Percentiles rank a stretch among this genome's conserved stretches.
Conservation (phyloP, 2,113 vertebrate genomes). For the Atractosteus spatula region DNA sequence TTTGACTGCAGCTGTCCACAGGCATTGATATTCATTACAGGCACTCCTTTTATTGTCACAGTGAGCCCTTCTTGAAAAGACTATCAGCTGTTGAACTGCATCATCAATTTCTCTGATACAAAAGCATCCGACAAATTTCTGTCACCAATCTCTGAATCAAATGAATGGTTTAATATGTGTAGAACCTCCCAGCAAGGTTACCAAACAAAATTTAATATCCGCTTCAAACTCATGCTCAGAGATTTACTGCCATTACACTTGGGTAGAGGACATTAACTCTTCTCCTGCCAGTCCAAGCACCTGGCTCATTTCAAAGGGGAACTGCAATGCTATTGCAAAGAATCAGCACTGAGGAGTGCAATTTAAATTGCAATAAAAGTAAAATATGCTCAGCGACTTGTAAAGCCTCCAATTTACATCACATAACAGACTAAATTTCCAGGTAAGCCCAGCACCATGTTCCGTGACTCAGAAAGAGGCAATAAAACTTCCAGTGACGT, state of each 20-base stretch:
- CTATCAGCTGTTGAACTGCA: neutral
- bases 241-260: neutral
- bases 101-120: slow-evolving; percentile 19
- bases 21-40: slow-evolving; percentile 56
- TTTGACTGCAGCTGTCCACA: no score
- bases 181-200: slow-evolving; percentile 2
- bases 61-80: slow-evolving; percentile 15
- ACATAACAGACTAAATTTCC: no score
- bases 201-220: slow-evolving; percentile 3
- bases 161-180: neutral
- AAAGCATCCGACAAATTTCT: slow-evolving; percentile 5
- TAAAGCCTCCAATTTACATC: no score
- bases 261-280: neutral
- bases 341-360: neutral
- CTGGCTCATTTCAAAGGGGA: neutral
- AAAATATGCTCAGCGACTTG: no score
- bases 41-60: slow-evolving; percentile 34
- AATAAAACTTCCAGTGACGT: no score
- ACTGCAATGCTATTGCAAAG: no score
- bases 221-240: neutral
- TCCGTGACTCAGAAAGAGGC: no score
- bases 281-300: neutral
- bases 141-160: neutral
- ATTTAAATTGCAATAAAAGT: no score
- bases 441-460: no score